phyloP scores from a whole-genome alignment of 1,140 invertebrate genomes.

The Latrodectus geometricus region DNA sequence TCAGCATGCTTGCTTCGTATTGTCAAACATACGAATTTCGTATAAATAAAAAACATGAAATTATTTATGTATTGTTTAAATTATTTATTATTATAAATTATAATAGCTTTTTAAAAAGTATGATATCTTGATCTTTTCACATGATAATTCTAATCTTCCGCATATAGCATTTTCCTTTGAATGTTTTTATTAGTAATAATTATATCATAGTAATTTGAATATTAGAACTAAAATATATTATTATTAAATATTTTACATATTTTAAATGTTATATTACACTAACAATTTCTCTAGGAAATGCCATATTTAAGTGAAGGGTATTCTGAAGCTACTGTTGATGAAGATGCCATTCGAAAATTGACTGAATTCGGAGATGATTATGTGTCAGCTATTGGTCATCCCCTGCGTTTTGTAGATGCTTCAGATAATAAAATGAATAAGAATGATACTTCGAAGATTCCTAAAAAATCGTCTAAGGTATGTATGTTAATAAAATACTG shows the following conservation, averaged over 20 bases:
- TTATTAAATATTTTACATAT: background rate
- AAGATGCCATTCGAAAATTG: constrained; percentile 82
- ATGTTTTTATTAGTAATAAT: too few species aligned
- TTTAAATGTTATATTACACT: background rate
- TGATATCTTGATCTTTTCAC: too few species aligned
- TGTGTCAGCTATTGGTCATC: constrained; percentile 85
- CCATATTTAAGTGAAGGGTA: constrained; percentile 90
- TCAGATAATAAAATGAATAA: background rate
- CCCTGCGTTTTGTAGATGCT: constrained; percentile 7
- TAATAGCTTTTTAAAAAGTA: too few species aligned
- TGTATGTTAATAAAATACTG: background rate
- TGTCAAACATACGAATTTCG: too few species aligned
- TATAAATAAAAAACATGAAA: too few species aligned
- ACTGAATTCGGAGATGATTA: constrained; percentile 93
- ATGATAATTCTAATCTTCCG: too few species aligned
- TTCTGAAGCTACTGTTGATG: constrained; percentile 84
- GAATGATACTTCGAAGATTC: constrained; percentile 5
- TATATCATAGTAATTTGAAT: too few species aligned
- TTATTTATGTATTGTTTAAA: too few species aligned
- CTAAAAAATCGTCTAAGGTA: constrained; percentile 41
- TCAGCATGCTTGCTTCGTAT: too few species aligned
- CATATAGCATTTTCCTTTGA: too few species aligned
- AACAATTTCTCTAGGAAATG: constrained; percentile 75
- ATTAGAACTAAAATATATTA: too few species aligned
- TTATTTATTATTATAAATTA: too few species aligned